These are phyloP conservation scores for Hylaeus anthracinus DNA, from an alignment of 1,140 invertebrate species.

Conservation along the genomic window DNA sequence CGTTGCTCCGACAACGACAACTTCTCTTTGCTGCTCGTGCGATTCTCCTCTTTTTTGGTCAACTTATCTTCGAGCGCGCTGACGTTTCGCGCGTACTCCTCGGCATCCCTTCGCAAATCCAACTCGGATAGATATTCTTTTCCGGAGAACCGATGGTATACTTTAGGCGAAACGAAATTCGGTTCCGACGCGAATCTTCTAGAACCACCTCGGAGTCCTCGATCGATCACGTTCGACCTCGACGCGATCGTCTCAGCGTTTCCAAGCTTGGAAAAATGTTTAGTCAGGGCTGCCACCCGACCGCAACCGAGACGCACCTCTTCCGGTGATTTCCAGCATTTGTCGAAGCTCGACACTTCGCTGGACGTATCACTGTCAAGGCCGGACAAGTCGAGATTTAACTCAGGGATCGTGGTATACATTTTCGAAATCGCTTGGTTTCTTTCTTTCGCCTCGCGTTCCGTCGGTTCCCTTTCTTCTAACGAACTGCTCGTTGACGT, in stretches of 20 bases:
- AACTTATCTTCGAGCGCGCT: background rate
- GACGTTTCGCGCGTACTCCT: background rate
- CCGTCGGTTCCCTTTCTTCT: background rate
- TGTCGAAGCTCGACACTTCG: conserved; percentile 76
- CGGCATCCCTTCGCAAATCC: conserved; percentile 11
- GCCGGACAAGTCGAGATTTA: conserved; percentile 76
- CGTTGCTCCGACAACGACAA: conserved; percentile 81
- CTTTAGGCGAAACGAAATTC: conserved; percentile 69
- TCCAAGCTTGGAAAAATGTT: conserved; percentile 82
- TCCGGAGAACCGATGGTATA: background rate
- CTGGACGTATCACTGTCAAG: conserved; percentile 74
- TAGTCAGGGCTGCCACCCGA: conserved; percentile 83
- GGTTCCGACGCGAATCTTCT: conserved; percentile 76
- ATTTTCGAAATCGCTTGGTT: conserved; percentile 35
- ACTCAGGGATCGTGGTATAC: conserved; percentile 67
- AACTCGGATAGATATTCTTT: conserved; percentile 44
- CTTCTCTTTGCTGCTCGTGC: conserved; percentile 43
- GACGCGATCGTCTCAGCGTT: conserved; percentile 74
- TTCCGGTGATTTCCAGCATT: conserved; percentile 84
- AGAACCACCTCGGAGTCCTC: conserved; percentile 48
- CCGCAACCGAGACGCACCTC: conserved; percentile 82
- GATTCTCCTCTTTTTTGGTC: too few relatives aligned
- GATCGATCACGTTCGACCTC: conserved; percentile 67
- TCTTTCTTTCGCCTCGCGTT: too few relatives aligned
- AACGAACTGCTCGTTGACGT: background rate